These are phyloP conservation scores for Kryptolebias ocellatus DNA, from an alignment of 2,797 vertebrate species.

Conservation along the genomic window DNA sequence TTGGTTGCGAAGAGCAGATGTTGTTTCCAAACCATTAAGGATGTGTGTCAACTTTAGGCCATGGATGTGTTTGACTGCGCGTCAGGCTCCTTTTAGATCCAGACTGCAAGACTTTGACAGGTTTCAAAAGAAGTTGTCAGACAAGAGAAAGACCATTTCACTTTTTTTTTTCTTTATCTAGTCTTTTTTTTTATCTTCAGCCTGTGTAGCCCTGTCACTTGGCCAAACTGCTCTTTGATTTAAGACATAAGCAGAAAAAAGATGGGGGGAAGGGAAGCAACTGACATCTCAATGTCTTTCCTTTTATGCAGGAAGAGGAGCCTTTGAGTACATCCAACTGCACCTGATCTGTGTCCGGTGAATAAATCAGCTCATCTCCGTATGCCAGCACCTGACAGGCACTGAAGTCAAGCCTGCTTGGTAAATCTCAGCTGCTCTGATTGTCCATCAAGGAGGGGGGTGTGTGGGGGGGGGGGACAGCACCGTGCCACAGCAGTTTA, in stretches of 20 bases:
- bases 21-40: slow-evolving; percentile 34
- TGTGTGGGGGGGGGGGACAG: neutral
- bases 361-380: slow-evolving; percentile 23
- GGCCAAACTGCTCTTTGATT: slow-evolving; percentile 69
- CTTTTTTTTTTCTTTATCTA: slow-evolving; percentile 21
- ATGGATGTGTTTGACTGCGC: slow-evolving; percentile 13
- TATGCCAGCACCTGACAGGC: neutral
- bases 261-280: slow-evolving; percentile 10
- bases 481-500: slow-evolving; percentile 28
- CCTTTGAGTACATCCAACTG: slow-evolving; percentile 62
- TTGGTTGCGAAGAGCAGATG: slow-evolving; percentile 33
- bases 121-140: slow-evolving; percentile 36
- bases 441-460: slow-evolving; percentile 18
- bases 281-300: slow-evolving; percentile 58
- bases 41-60: slow-evolving; percentile 23
- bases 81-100: slow-evolving; percentile 7
- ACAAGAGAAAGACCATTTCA: slow-evolving; percentile 54
- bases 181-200: slow-evolving; percentile 30
- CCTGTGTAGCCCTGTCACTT: slow-evolving; percentile 47
- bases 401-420: neutral
- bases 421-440: slow-evolving; percentile 30
- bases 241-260: slow-evolving; percentile 54
- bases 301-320: slow-evolving; percentile 38
- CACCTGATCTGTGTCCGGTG: slow-evolving; percentile 64
- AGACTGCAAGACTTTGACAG: slow-evolving; percentile 18